Evolutionary conservation across 2,888 invertebrate species (phyloP), one percentile per base, ranked within the genome.

Genomic region (Thysanoteuthis rhombus): DNA sequence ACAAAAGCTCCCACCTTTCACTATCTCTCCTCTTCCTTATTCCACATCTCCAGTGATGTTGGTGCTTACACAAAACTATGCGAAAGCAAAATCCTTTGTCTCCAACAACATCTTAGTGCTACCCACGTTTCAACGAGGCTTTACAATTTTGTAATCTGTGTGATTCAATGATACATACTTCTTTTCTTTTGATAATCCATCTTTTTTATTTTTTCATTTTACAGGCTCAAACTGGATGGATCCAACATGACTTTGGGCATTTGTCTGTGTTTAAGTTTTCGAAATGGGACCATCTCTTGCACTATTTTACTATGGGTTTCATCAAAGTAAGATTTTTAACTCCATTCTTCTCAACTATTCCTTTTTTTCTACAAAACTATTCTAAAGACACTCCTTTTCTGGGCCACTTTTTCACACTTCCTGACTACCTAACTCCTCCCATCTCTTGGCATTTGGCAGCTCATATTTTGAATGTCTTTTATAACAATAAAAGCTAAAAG

Each of bases 161-260:
- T 75, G 8, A n/a, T 75, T 75, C 8, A 6, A 75, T n/a, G 8
- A n/a, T 25, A 3, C n/a, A 47, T 47, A 16, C 42, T 10, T 38
- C 36, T 52, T 36, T 92, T 92, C 6, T 52, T n/a, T n/a, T 92
- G 0, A 19, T 90, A 4, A 19, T 38, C 6, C 5, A n/a, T 93
- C n/a, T n/a, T n/a, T n/a, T n/a, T n/a, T n/a, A n/a, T n/a, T n/a
- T n/a, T 38, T 94, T 93, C 52, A 93, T 93, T 92, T 95, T 94
- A 22, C 94, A 97, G 97, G 96, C 95, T 10, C 97, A 97, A 95
- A 95, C 96, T 39, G 96, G 96, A n/a, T 97, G 97, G 97, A 94
- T 95, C 10, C 97, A 97, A 94, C 97, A 97, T 95, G 97, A 97
- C 95, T 97, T 96, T 95, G 97, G 97, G 22, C 97, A 97, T 95